A percentile compares a stretch with the other conserved stretches of the same genome.
Conservation (phyloP, 2,888 invertebrate genomes). For the Myathropa florea region DNA sequence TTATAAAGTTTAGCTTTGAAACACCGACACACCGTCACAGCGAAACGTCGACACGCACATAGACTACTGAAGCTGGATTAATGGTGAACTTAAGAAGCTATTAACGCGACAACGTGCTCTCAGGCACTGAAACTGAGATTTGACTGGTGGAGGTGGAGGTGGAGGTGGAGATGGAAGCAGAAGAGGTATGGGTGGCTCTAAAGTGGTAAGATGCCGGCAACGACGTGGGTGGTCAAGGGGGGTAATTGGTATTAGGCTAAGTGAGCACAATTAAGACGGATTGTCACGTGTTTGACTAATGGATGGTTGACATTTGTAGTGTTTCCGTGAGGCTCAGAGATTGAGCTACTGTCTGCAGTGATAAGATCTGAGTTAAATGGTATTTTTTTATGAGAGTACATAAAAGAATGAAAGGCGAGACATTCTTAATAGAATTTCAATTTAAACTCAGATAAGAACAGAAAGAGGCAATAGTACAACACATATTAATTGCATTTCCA, state of each 20-base stretch:
- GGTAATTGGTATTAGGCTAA: background rate
- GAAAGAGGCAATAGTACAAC: too few relatives aligned
- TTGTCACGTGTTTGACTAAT: background rate
- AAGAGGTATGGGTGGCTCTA: background rate
- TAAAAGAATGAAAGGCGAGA: too few relatives aligned
- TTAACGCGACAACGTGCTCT: slow-evolving; percentile 34
- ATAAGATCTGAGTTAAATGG: background rate
- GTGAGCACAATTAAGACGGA: slow-evolving; percentile 13
- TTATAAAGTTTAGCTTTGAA: background rate
- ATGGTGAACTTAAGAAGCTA: slow-evolving; percentile 19
- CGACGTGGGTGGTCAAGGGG: background rate
- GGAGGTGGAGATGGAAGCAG: too few relatives aligned
- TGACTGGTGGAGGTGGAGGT: background rate
- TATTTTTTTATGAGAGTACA: background rate
- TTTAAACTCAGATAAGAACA: too few relatives aligned
- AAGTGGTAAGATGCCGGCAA: background rate
- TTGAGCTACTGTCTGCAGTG: background rate
- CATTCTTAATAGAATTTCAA: too few relatives aligned
- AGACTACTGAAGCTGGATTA: background rate
- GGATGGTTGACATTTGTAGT: background rate
- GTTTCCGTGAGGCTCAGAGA: background rate
- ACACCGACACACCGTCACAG: background rate
- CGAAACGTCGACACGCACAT: slow-evolving; percentile 13
- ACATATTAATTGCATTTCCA: too few relatives aligned
- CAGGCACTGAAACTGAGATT: slow-evolving; percentile 9